Percentiles rank a stretch among this genome's conserved stretches.
Evolutionary conservation across 64 coral and sea anemone species (phyloP).

Genomic region (Pachyseris speciosa): DNA sequence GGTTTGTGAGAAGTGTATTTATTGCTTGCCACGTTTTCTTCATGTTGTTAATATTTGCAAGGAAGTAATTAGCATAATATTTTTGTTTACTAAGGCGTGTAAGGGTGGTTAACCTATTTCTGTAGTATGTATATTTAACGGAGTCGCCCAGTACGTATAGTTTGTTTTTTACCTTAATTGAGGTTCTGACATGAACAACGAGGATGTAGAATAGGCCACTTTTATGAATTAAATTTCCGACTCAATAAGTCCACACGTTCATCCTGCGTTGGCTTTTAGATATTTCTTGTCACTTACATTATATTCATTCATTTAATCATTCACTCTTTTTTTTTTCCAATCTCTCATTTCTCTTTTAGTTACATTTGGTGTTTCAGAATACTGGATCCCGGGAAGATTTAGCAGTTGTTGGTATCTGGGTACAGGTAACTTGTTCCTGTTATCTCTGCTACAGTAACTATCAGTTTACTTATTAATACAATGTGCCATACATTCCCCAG

Average conservation of each 20-base stretch:
- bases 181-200: not conserved
- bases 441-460: not conserved
- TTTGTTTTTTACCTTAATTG: no score
- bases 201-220: not conserved
- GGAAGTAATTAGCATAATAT: no score
- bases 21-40: no score
- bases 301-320: no score
- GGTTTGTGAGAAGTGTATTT: no score
- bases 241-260: not conserved
- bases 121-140: no score
- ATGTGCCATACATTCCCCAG: not conserved
- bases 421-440: not conserved
- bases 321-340: not conserved
- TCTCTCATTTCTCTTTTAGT: not conserved
- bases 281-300: not conserved
- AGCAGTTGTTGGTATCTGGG: slow-evolving; percentile 2
- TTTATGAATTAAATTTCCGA: not conserved
- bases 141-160: no score
- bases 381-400: not conserved
- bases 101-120: no score
- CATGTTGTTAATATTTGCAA: no score
- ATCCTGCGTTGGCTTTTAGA: not conserved
- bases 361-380: slow-evolving; percentile 14
- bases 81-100: no score
- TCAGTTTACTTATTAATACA: not conserved